Base-by-base conservation (phyloP, 2,113 vertebrate species). In the Gnathonemus echidnorhynchus region DNA sequence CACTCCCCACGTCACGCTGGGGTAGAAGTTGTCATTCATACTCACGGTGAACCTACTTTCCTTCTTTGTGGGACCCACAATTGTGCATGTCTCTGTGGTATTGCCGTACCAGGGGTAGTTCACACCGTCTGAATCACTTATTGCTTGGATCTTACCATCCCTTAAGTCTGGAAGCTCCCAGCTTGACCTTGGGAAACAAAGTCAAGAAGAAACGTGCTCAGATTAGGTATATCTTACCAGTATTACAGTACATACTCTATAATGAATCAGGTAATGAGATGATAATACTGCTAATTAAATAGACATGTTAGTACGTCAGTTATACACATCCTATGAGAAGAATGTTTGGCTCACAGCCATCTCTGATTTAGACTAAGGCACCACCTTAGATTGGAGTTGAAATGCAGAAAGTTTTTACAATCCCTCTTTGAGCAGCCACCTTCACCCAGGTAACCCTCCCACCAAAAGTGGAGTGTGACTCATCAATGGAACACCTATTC, bases 11-110 rank as follows among this genome's bases (percentile, higher is more conserved):
- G 97, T 97, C 92, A 98, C 97, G 0, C 97, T 98, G 13, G 97
- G 97, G 93, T 97, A 97, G 90, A 98, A 98, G 93, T 98, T 98
- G 93, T 98, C 97, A 0, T 97, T 97, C 97, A 98, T 98, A 93
- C 96, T 97, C 94, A 97, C 96, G 85, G 93, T 95, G 94, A 97
- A 97, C 92, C 93, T 97, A 93, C 95, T 95, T 89, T 96, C 96
- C 88, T 94, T 96, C 93, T 94, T 96, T 35, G 97, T 97, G 90
- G 97, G 97, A 3, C 97, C 97, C 91, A 96, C 96, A 0, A 97
- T 95, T 58, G 97, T 97, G 95, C 95, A 97, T 2, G 97, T 97
- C 91, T 98, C 97, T 0, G 97, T 97, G 24, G 97, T 97, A 93
- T 97, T 97, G 50, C 97, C 97, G 0, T 98, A 98, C 97, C 97